Evolutionary conservation across 2,113 vertebrate species (phyloP), one percentile per base, ranked within the genome.

Genomic region (Gymnobelideus leadbeateri): DNA sequence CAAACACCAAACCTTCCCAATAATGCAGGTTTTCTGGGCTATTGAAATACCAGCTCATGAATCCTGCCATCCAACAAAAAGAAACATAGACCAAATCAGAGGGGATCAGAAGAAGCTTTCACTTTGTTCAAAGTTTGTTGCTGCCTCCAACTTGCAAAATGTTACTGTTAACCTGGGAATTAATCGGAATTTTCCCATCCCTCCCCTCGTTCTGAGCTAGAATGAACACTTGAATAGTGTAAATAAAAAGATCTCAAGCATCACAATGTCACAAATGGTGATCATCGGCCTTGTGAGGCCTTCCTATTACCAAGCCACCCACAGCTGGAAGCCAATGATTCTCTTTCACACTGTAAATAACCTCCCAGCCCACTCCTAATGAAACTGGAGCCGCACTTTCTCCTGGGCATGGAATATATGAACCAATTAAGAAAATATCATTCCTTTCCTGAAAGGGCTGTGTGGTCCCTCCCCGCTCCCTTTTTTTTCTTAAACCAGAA

Each of bases 191-290:
- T 98, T 98, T 98, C 98, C 95, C 98, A 98, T 98, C 97, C 95
- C n/a, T 84, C 96, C 97, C 91, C 47, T 98, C 97, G 91, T 98
- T 98, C 91, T 46, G 97, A 98, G 97, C 96, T 77, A 49, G 98
- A 98, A 98, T 95, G 98, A 98, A 96, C 94, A 98, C 97, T 98
- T 98, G 98, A 98, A 98, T 95, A 95, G 96, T 92, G 96, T 98
- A 98, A 98, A 98, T 99, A 98, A 98, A 98, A 99, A 98, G 98
- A 98, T 98, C 98, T 98, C 98, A 98, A 98, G 98, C 98, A 98
- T 98, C 97, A 98, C 96, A 98, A 97, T 97, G 98, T 98, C 98
- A 98, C 98, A 98, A 99, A 98, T 89, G 91, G 98, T 98, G 98
- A 97, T 98, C 98, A 97, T 97, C 97, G 98, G 96, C 96, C 96